Base-by-base conservation (phyloP, 2,113 vertebrate species). In the Crotophaga sulcirostris region DNA sequence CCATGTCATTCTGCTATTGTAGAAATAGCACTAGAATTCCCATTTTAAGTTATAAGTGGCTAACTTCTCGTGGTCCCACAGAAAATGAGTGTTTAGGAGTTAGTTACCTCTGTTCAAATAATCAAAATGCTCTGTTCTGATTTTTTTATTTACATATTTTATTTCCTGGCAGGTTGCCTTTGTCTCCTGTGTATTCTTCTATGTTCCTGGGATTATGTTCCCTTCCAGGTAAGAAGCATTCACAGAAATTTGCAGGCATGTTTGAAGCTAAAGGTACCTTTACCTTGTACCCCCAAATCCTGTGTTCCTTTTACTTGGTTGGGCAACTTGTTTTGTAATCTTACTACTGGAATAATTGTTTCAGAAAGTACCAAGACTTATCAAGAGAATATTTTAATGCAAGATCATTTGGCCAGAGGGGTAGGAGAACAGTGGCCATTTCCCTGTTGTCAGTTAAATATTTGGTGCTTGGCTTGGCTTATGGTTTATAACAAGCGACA, bases 171-270 rank as follows among this genome's bases (percentile, higher is more conserved):
- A 99, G 99, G 99, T 92, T 99, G 63, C 93, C 98, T 69, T 94
- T 99, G 95, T 97, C 98, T 38, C 90, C 95, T 59, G 97, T 98
- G 58, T 98, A 98, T 31, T 97, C 97, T 64, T 98, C 98, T 8
- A 97, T 98, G 82, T 97, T 98, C 90, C 97, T 99, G 14, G 99
- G 99, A 63, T 97, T 99, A 51, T 99, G 98, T 96, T 98, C 98
- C n/a, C 97, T 99, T 77, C 99, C 99, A 97, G 99, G 99, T 99
- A 95, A 91, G 97, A 86, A 63, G 33, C 13, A 21, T 13, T 75
- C 20, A 5, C 9, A 45, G 64, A 90, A n/a, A 40, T 62, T n/a
- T 88, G 10, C 47, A 81, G 62, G 26, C 7, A 2, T 23, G 16
- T 81, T 80, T 83, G 72, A 66, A 75, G 36, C 20, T 66, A 25